These are phyloP conservation scores for Archaeoteleia sp. DNA, from an alignment of 2,888 invertebrate species.

Conservation along the genomic window DNA sequence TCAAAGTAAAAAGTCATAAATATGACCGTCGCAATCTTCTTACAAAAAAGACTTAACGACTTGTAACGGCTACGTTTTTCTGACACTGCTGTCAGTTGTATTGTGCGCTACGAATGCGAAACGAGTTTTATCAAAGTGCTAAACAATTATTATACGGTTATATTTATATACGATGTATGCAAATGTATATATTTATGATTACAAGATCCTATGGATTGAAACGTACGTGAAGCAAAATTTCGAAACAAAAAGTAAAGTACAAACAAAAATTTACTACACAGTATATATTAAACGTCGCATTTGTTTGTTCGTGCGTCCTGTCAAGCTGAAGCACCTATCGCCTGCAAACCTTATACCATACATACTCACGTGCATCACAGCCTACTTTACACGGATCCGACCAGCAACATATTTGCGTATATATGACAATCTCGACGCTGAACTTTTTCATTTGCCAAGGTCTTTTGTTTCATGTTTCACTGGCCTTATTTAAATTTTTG, in stretches of 20 bases:
- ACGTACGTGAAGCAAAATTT: no score
- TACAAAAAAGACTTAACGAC: background rate
- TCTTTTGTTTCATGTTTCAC: background rate
- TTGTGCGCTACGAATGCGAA: slow-evolving; percentile 4
- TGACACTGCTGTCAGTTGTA: background rate
- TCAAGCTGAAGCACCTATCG: slow-evolving; percentile 32
- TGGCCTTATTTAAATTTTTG: slow-evolving; percentile 14
- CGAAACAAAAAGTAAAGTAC: no score
- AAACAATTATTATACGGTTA: no score
- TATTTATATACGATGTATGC: no score
- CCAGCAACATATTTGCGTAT: background rate
- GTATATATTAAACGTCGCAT: no score
- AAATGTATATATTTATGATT: no score
- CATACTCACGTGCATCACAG: slow-evolving; percentile 56
- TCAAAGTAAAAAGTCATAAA: slow-evolving; percentile 4
- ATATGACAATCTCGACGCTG: slow-evolving; percentile 1
- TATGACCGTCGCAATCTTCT: background rate
- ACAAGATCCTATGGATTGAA: no score
- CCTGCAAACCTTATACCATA: slow-evolving; percentile 60
- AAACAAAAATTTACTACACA: no score
- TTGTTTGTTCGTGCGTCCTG: no score
- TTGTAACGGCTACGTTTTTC: background rate
- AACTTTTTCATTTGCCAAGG: background rate
- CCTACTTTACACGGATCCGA: slow-evolving; percentile 14
- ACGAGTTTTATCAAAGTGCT: slow-evolving; percentile 37